Evolutionary conservation across 92 coral and sea anemone genomes (phyloP).

Genomic region (Porites lobata): DNA sequence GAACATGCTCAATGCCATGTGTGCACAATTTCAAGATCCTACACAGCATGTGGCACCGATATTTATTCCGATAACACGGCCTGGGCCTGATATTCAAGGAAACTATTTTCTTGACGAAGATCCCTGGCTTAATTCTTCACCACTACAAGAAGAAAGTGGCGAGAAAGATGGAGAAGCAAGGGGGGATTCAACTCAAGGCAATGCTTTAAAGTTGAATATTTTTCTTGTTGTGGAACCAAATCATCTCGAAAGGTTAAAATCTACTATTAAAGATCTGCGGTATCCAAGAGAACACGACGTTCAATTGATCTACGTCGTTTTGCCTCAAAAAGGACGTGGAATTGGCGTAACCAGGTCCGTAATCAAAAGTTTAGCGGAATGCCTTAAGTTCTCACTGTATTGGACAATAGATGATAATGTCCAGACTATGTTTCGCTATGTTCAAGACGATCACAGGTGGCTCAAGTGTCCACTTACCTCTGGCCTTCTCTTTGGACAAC

Average conservation of each 20-base stretch:
- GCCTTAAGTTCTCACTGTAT: constrained; percentile 45
- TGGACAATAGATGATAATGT: constrained; percentile 76
- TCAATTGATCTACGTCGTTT: constrained; percentile 39
- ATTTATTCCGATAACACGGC: constrained; percentile 65
- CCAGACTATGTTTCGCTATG: constrained; percentile 40
- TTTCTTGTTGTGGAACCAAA: constrained; percentile 61
- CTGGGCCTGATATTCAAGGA: constrained; percentile 59
- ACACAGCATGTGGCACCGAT: constrained; percentile 52
- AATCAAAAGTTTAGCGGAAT: constrained; percentile 61
- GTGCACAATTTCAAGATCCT: constrained; percentile 36
- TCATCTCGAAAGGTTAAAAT: constrained; percentile 27
- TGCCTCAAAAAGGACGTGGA: constrained; percentile 66
- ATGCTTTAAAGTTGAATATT: constrained; percentile 35
- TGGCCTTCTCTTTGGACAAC: constrained; percentile 63
- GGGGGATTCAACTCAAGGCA: background rate
- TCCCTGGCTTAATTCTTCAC: constrained; percentile 52
- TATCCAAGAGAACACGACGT: constrained; percentile 38
- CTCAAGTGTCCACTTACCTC: constrained; percentile 51
- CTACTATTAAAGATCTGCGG: constrained; percentile 19
- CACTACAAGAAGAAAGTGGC: background rate
- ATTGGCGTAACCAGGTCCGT: constrained; percentile 68
- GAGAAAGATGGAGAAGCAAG: background rate
- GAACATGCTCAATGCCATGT: constrained; percentile 12
- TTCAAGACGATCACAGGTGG: constrained; percentile 55
- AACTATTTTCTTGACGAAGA: constrained; percentile 65